Base-by-base conservation (phyloP, 2,113 vertebrate species). In the Dromaius novaehollandiae region DNA sequence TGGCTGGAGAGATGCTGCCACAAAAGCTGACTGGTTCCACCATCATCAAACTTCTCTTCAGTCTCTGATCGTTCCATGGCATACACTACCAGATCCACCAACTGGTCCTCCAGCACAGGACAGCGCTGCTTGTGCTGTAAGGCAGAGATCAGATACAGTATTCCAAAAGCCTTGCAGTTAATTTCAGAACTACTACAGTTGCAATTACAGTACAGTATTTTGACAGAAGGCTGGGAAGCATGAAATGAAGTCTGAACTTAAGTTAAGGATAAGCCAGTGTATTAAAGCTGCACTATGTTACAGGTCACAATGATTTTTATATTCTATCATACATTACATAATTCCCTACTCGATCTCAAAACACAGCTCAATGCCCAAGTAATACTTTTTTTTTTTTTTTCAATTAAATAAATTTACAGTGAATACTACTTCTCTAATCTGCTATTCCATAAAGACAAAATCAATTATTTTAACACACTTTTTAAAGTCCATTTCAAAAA, bases 1-100 rank as follows among this genome's bases (percentile, higher is more conserved):
- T 99, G 99, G 90, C 99, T 99, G 84, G 99, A 99, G 78, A 99
- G 99, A 98, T 99, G 99, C 97, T 99, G 99, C 99, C 99, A 99
- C 94, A 99, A 98, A 96, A 99, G 97, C 94, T 99, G 99, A 97
- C 99, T 99, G 58, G 99, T 99, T 91, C 99, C 99, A 58, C 99
- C 99, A 42, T 99, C 99, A 32, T 99, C 99, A 93, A 99, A 99
- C 98, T 99, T 99, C 95, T 99, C 99, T 97, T 99, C 99, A 0
- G 99, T 99, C 98, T 99, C 99, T 0, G 99, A 99, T 78, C 99
- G 99, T 98, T 99, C 99, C 99, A 99, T 99, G 97, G 99, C 99
- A 92, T 99, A 99, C 69, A 99, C 99, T 97, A 99, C 99, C 95
- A 99, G 98, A 97, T 99, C 99, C 98, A 99, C 99, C 98, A 99